Evolutionary conservation across 2,797 vertebrate species (phyloP).

Genomic region (Hephaestus fuliginosus): DNA sequence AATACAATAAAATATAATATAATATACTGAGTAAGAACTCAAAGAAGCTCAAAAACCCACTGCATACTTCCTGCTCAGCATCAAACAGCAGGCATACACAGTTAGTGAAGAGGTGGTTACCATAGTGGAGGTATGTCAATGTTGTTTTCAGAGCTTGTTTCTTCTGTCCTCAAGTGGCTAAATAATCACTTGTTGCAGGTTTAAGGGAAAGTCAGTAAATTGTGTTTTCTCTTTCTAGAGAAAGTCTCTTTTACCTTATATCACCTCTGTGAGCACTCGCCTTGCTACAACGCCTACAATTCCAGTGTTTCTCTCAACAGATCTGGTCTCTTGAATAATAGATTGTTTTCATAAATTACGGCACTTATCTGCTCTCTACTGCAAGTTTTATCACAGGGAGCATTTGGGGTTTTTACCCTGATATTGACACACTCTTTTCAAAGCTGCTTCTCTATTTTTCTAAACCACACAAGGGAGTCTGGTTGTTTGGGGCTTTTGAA

Average conservation of each 20-base stretch:
- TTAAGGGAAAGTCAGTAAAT: background rate
- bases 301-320: background rate
- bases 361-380: slow-evolving; percentile 18
- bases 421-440: slow-evolving; percentile 2
- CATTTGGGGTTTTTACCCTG: slow-evolving; percentile 3
- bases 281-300: background rate
- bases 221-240: slow-evolving; percentile 2
- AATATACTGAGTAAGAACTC: too few relatives aligned
- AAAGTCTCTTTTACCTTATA: background rate
- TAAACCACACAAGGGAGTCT: background rate
- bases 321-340: slow-evolving; percentile 32
- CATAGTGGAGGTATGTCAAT: background rate
- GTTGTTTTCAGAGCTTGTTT: too few relatives aligned
- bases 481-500: background rate
- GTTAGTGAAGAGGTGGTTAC: background rate
- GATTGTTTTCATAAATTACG: slow-evolving; percentile 24
- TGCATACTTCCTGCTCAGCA: background rate
- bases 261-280: background rate
- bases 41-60: too few relatives aligned
- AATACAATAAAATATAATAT: background rate
- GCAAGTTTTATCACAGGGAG: background rate
- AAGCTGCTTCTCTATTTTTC: background rate
- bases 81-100: background rate
- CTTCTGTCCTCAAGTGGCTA: background rate
- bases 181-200: background rate